Evolutionary conservation across 2,888 invertebrate genomes (phyloP).

Genomic region (Boloria selene): DNA sequence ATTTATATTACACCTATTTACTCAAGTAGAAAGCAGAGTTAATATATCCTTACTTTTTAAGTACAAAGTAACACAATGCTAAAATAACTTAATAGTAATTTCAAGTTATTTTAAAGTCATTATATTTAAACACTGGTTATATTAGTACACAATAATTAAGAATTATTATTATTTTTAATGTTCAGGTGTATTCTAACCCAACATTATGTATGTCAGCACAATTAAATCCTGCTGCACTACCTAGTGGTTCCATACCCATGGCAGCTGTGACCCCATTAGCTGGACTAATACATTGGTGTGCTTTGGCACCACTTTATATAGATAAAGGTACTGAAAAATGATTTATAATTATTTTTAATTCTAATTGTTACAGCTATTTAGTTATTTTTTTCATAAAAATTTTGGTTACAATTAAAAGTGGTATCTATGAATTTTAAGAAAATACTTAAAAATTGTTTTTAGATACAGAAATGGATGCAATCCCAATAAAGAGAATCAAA

Average conservation of each 20-base stretch:
- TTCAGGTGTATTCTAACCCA: constrained; percentile 84
- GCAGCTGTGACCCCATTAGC: constrained; percentile 91
- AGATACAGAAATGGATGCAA: constrained; percentile 69
- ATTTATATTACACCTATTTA: not conserved
- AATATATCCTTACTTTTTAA: not conserved
- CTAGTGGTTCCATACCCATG: constrained; percentile 91
- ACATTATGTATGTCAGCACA: constrained; percentile 86
- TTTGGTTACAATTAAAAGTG: no score
- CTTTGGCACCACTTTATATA: constrained; percentile 84
- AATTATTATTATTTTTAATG: constrained; percentile 9
- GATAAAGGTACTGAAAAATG: constrained; percentile 48
- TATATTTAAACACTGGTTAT: no score
- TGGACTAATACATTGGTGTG: constrained; percentile 90
- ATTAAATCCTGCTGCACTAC: constrained; percentile 85
- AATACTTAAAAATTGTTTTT: constrained; percentile 33
- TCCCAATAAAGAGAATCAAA: constrained; percentile 71
- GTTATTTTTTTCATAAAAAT: no score
- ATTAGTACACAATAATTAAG: not conserved
- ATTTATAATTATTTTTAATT: no score
- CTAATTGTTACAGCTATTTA: no score
- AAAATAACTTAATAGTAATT: no score
- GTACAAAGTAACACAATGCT: not conserved
- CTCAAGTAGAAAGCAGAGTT: no score
- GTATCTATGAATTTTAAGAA: no score
- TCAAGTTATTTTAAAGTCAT: no score